Conservation (phyloP, 2,113 vertebrate species). For the Physeter macrocephalus region DNA sequence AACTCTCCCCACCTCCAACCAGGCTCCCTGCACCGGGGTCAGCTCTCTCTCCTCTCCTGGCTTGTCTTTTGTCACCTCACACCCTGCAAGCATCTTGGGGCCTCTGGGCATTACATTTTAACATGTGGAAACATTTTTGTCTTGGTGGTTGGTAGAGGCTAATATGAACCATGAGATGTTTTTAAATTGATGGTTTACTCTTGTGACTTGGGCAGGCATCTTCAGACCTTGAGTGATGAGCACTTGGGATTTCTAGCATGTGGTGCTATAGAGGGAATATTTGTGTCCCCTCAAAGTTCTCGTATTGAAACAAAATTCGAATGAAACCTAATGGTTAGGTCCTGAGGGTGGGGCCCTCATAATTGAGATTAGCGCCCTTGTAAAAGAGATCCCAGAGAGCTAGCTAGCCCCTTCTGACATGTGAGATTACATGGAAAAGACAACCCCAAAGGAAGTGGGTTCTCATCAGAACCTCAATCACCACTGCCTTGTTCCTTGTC, state of each 20-base stretch:
- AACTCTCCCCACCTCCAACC: too few relatives aligned
- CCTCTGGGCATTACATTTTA: background rate
- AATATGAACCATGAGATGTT: background rate
- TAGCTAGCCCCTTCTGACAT: background rate
- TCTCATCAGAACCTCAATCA: background rate
- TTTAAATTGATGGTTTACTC: background rate
- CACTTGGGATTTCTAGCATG: background rate
- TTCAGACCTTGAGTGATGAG: background rate
- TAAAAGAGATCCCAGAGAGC: background rate
- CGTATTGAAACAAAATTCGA: background rate
- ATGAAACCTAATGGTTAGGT: background rate
- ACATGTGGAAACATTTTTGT: background rate
- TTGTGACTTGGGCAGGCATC: background rate
- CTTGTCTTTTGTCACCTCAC: background rate
- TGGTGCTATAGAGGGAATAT: background rate
- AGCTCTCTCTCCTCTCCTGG: fast-evolving
- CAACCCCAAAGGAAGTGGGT: background rate
- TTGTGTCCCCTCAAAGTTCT: background rate
- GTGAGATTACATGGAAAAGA: background rate
- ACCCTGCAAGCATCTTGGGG: fast-evolving
- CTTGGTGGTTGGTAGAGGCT: background rate
- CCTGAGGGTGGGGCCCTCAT: background rate
- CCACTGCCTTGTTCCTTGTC: background rate
- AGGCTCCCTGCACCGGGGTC: background rate
- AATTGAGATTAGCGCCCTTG: background rate